Evolutionary conservation across 2,888 invertebrate species (phyloP), one percentile per base, ranked within the genome.

Genomic region (Stenodera caucasica): DNA sequence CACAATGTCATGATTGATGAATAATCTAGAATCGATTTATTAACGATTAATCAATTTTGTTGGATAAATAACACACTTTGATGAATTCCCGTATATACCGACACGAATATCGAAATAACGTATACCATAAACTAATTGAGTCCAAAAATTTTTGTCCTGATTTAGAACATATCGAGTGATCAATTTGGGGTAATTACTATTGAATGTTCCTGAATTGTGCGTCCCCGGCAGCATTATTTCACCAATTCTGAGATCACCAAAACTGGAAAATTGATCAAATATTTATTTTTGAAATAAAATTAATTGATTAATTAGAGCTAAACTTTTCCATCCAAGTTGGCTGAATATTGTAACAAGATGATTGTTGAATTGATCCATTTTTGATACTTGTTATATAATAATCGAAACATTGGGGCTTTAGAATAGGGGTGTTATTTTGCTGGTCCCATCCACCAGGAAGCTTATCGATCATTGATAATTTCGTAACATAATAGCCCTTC

Each of bases 251-350:
- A 81, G 30, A 2, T 57, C 45, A 14, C 60, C 63, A 21, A 63
- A 63, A 30, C 63, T 63, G n/a, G n/a, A 37, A 23, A 61, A 57
- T 53, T 3, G 7, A 14, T 37, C 50, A 55, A 55, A 4, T 4
- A 26, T 30, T 55, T 26, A 35, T 9, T 55, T 15, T 14, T 32
- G 23, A 26, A 45, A 37, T 49, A 50, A 60, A 53, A 55, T 49
- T 15, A 49, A 2, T n/a, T 52, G 1, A 52, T 52, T 52, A 2
- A 21, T 52, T 29, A 12, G 8, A 21, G 26, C 11, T 51, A 7
- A 15, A 21, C 55, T 90, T 88, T 68, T 85, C 84, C 91, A 92
- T 90, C 92, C 93, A 92, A 23, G 88, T 89, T 0, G 92, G 92
- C 75, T 89, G 88, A 62, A 90, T 90, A 75, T 88, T 88, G 21